phyloP scores from a whole-genome alignment of 2,888 invertebrate species.

The Pyrgus malvae region DNA sequence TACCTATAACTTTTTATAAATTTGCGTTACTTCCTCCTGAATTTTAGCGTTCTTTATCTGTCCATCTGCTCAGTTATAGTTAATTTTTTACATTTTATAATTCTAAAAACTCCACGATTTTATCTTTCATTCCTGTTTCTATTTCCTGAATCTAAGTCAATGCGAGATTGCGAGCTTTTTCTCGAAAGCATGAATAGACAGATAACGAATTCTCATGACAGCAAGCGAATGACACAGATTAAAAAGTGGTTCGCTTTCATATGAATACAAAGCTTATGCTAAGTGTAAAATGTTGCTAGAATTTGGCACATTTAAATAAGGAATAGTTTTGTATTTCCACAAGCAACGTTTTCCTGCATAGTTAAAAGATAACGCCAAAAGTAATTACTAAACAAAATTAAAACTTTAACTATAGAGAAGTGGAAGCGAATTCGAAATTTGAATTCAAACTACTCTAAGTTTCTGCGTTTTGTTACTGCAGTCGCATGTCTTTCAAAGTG shows the following conservation, averaged over 20 bases:
- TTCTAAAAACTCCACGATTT: too few species aligned
- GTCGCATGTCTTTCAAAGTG: conserved; percentile 41
- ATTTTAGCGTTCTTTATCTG: too few species aligned
- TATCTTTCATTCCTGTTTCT: too few species aligned
- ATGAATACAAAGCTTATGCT: background rate
- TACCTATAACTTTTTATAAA: too few species aligned
- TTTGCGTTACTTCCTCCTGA: too few species aligned
- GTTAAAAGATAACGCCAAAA: background rate
- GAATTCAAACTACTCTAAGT: conserved; percentile 20
- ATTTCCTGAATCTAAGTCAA: background rate
- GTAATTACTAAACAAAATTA: conserved; percentile 18
- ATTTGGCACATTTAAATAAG: background rate
- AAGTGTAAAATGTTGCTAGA: background rate
- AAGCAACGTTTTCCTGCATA: background rate
- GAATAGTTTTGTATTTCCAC: background rate
- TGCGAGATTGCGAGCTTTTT: background rate
- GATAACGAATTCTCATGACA: conserved; percentile 16
- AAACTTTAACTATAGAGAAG: conserved; percentile 24
- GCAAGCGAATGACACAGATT: background rate
- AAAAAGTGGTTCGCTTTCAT: background rate
- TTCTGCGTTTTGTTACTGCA: conserved; percentile 24
- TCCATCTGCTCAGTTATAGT: too few species aligned
- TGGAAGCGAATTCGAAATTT: conserved; percentile 11
- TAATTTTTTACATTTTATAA: too few species aligned
- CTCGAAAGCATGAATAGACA: background rate